These are phyloP conservation scores for Hydrolagus colliei DNA, from an alignment of 2,797 vertebrate genomes.

Conservation along the genomic window DNA sequence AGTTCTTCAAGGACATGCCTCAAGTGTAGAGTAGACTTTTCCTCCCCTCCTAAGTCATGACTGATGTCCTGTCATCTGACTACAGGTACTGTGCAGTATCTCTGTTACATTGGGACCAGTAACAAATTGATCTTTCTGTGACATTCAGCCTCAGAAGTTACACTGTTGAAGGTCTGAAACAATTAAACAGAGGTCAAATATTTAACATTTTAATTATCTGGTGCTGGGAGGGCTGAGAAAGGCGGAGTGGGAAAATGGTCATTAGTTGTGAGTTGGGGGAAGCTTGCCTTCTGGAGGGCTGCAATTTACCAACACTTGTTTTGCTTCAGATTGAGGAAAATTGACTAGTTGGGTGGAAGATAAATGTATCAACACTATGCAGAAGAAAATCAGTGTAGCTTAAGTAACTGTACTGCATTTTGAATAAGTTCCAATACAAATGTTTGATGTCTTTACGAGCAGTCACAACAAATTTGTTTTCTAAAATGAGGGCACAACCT, in stretches of 20 bases:
- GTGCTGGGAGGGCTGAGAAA: neutral
- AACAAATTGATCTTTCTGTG: constrained; percentile 24
- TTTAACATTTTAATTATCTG: constrained; percentile 17
- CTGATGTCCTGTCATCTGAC: constrained; percentile 22
- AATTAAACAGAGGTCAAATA: constrained; percentile 21
- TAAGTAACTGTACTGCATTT: no score
- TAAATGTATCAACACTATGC: no score
- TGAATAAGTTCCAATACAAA: no score
- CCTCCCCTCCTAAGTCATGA: neutral
- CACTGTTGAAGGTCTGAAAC: neutral
- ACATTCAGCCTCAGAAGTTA: constrained; percentile 22
- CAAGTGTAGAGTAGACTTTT: constrained; percentile 14
- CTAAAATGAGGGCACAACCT: no score
- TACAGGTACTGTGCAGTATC: constrained; percentile 17
- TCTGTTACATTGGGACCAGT: constrained; percentile 20
- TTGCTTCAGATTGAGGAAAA: neutral
- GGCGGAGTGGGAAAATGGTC: neutral
- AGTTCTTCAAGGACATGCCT: constrained; percentile 35
- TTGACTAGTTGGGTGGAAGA: neutral
- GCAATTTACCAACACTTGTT: neutral
- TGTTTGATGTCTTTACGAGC: no score
- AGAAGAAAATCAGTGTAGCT: no score
- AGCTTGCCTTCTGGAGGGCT: neutral
- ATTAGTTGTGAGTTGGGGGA: neutral
- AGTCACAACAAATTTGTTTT: no score